Conservation (phyloP, 2,113 vertebrate genomes). For the Anas platyrhynchos region DNA sequence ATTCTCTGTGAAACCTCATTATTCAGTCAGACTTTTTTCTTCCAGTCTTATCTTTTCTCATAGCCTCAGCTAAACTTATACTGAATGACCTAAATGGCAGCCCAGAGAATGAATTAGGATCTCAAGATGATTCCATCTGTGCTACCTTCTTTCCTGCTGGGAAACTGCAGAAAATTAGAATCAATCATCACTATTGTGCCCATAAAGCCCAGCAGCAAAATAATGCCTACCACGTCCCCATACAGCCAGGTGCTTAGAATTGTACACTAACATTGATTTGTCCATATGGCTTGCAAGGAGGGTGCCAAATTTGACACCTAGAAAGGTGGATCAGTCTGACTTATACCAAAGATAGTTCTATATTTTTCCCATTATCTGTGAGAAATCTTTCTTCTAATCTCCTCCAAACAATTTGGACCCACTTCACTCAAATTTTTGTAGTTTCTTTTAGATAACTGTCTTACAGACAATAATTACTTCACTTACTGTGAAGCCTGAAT, state of each 20-base stretch:
- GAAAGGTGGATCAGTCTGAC: background rate
- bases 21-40: background rate
- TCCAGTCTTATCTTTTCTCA: background rate
- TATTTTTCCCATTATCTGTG: background rate
- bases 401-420: background rate
- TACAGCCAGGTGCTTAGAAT: background rate
- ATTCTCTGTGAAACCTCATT: background rate
- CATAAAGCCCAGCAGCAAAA: conserved; percentile 24
- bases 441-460: background rate
- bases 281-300: background rate
- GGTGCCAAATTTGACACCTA: background rate
- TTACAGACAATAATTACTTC: background rate
- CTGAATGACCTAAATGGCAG: background rate
- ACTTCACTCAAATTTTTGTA: background rate
- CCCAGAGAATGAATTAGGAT: background rate
- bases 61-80: background rate
- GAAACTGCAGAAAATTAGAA: background rate
- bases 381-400: background rate
- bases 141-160: background rate
- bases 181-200: background rate
- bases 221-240: background rate
- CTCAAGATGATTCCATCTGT: conserved; percentile 4
- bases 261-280: background rate
- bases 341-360: background rate
- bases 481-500: background rate